phyloP scores from a whole-genome alignment of 35 echinoderm and acorn worm genomes.

The Heliocidaris tuberculata region DNA sequence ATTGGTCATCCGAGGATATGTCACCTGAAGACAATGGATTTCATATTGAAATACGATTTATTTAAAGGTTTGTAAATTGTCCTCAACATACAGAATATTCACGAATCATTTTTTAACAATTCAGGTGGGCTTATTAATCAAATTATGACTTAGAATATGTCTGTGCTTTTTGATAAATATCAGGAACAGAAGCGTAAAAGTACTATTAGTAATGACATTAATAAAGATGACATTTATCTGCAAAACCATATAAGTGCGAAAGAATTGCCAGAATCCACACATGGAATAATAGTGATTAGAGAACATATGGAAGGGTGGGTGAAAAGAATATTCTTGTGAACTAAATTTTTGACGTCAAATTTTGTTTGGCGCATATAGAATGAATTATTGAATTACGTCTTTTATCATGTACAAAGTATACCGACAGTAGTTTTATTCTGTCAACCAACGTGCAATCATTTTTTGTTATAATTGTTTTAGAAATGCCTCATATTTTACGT shows the following conservation, averaged over 20 bases:
- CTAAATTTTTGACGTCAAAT: not conserved
- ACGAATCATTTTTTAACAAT: not conserved
- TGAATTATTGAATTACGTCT: not conserved
- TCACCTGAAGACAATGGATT: too few species aligned
- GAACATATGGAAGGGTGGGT: not conserved
- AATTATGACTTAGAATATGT: too few species aligned
- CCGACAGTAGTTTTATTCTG: not conserved
- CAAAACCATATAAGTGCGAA: not conserved
- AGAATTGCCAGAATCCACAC: not conserved
- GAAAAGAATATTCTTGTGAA: not conserved
- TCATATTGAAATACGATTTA: too few species aligned
- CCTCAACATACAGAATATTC: not conserved
- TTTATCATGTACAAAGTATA: slow-evolving; percentile 1
- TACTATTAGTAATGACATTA: not conserved
- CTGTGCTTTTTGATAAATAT: too few species aligned
- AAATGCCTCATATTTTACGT: not conserved
- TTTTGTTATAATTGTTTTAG: not conserved
- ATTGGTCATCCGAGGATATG: too few species aligned
- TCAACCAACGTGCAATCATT: not conserved
- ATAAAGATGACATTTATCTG: not conserved
- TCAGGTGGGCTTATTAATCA: not conserved
- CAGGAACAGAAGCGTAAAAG: not conserved
- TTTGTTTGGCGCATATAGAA: not conserved
- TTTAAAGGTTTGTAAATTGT: not conserved
- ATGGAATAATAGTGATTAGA: not conserved